A percentile compares a stretch with the other conserved stretches of the same genome.
phyloP scores from a whole-genome alignment of 2,797 vertebrate genomes.

The Alauda arvensis region DNA sequence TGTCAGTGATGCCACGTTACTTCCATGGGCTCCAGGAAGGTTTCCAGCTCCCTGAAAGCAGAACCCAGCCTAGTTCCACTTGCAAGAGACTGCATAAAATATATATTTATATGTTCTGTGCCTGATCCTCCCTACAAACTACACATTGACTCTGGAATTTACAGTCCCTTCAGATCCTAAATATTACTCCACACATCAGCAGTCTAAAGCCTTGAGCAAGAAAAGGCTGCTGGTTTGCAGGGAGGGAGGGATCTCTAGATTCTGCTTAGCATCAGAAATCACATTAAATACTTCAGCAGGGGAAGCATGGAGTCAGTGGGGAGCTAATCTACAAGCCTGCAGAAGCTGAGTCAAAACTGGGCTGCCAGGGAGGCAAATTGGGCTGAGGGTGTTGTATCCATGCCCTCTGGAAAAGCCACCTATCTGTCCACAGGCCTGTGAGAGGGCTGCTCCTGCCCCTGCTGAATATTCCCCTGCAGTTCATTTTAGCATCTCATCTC shows the following conservation, averaged over 20 bases:
- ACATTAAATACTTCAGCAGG: constrained; percentile 11
- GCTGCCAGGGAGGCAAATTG: neutral
- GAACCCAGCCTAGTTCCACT: neutral
- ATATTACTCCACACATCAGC: constrained; percentile 9
- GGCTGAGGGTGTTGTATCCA: neutral
- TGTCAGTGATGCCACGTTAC: neutral
- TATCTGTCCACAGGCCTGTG: fast-evolving
- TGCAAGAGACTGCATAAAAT: neutral
- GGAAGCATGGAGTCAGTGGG: neutral
- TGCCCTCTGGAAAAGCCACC: neutral
- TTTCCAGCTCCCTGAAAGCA: neutral
- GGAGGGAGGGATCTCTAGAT: neutral
- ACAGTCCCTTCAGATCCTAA: constrained; percentile 6
- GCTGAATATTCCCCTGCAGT: neutral
- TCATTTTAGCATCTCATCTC: neutral
- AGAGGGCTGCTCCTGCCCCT: neutral
- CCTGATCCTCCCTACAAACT: neutral
- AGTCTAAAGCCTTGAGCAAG: constrained; percentile 11
- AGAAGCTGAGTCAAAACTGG: constrained; percentile 23
- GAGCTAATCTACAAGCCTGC: constrained; percentile 21
- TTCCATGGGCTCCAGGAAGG: neutral
- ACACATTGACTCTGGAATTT: neutral
- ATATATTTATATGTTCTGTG: neutral
- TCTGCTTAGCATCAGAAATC: constrained; percentile 15
- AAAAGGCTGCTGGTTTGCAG: constrained; percentile 8